These are phyloP conservation scores for Xenopus petersii DNA, from an alignment of 2,797 vertebrate genomes.

Conservation along the genomic window DNA sequence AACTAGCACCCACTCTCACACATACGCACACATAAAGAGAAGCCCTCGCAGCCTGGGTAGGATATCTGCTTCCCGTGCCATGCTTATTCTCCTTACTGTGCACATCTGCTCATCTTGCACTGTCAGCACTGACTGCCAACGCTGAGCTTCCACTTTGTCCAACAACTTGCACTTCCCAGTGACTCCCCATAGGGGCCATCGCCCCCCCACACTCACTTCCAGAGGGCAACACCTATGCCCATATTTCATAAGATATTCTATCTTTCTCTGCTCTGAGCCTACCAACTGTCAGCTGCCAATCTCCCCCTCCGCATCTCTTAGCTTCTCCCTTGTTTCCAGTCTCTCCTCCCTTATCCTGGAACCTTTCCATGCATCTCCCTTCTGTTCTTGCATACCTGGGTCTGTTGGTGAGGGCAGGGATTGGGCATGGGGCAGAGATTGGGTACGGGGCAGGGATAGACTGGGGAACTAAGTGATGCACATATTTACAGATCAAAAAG, in stretches of 20 bases:
- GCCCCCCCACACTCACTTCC: not conserved
- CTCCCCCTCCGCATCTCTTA: conserved; percentile 19
- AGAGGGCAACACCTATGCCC: not conserved
- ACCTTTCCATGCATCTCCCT: conserved; percentile 19
- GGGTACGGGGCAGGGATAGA: conserved; percentile 43
- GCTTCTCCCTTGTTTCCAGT: conserved; percentile 12
- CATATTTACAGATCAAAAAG: conserved; percentile 49
- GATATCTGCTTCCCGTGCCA: too few relatives aligned
- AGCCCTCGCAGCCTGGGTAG: not conserved
- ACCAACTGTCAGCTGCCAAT: conserved; percentile 18
- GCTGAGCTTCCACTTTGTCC: not conserved
- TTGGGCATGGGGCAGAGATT: conserved; percentile 42
- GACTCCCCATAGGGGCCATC: not conserved
- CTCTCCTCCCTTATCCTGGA: conserved; percentile 23
- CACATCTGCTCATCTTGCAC: not conserved
- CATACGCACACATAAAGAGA: not conserved
- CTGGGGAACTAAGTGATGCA: conserved; percentile 57
- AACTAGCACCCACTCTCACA: not conserved
- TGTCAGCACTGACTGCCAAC: not conserved
- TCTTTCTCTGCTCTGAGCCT: conserved; percentile 1
- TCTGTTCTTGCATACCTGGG: conserved; percentile 23
- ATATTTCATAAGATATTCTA: not conserved
- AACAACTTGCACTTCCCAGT: not conserved
- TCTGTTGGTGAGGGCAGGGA: conserved; percentile 42
- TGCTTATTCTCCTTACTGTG: not conserved